phyloP scores from a whole-genome alignment of 2,888 invertebrate genomes.

The Papilio elwesi region DNA sequence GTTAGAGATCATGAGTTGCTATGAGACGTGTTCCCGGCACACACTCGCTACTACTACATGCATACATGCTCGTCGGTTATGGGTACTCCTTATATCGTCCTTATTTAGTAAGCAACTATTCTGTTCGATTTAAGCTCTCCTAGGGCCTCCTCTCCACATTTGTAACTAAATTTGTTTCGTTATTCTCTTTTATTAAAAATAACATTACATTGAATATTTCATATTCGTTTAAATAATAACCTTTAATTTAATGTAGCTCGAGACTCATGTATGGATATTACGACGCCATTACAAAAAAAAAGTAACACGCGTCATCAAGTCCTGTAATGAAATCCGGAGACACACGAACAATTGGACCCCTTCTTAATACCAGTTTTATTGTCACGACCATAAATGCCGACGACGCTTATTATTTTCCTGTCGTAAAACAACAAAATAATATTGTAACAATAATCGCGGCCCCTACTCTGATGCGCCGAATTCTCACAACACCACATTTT shows the following conservation, averaged over 20 bases:
- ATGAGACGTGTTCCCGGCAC: no score
- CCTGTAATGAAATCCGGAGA: slow-evolving; percentile 49
- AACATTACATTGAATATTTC: no score
- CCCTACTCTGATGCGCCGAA: slow-evolving; percentile 65
- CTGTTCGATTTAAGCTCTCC: no score
- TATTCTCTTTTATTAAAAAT: no score
- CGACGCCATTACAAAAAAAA: slow-evolving; percentile 36
- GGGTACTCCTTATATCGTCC: no score
- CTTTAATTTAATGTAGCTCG: neutral
- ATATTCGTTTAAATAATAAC: neutral
- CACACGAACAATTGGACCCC: slow-evolving; percentile 56
- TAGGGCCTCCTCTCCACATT: no score
- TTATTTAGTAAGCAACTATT: no score
- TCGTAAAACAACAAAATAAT: slow-evolving; percentile 82
- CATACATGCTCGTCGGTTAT: no score
- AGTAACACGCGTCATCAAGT: slow-evolving; percentile 43
- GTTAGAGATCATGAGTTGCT: no score
- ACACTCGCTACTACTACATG: no score
- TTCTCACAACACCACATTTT: slow-evolving; percentile 70
- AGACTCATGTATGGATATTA: slow-evolving; percentile 1
- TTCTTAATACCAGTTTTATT: slow-evolving; percentile 71
- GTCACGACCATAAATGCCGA: slow-evolving; percentile 67
- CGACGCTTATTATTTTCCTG: slow-evolving; percentile 76
- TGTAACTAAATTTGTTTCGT: no score
- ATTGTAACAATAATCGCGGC: slow-evolving; percentile 72